Percentiles rank a stretch among this genome's conserved stretches.
These are phyloP conservation scores for Leptarthrus brevirostris DNA, from an alignment of 2,888 invertebrate species.

Conservation along the genomic window DNA sequence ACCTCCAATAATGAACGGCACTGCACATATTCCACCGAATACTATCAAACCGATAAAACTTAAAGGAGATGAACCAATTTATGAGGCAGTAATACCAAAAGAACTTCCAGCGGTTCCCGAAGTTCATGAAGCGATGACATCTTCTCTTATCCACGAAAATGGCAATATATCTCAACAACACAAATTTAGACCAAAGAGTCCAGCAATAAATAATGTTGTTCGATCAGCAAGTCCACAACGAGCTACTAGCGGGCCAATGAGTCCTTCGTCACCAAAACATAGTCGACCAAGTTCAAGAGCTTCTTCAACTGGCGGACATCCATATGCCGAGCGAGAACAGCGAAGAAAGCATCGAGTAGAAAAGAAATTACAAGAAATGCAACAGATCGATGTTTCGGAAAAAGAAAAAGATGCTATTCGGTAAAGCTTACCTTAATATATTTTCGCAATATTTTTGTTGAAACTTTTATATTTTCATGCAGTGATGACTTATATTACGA, in stretches of 20 bases:
- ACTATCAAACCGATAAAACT: conserved; percentile 57
- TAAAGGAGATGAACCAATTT: conserved; percentile 78
- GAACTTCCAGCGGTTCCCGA: conserved; percentile 67
- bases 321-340: conserved; percentile 77
- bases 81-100: conserved; percentile 84
- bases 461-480: neutral
- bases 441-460: conserved; percentile 55
- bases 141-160: conserved; percentile 54
- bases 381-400: conserved; percentile 68
- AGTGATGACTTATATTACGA: conserved; percentile 78
- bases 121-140: conserved; percentile 58
- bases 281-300: conserved; percentile 69
- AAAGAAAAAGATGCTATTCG: conserved; percentile 62
- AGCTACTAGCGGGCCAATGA: conserved; percentile 58
- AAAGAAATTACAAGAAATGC: conserved; percentile 85
- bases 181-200: conserved; percentile 63
- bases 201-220: conserved; percentile 62
- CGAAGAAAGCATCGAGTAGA: conserved; percentile 87
- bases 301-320: conserved; percentile 67
- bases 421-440: too few species aligned
- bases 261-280: conserved; percentile 68
- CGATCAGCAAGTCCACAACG: conserved; percentile 60
- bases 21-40: conserved; percentile 58
- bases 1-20: conserved; percentile 67
- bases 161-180: conserved; percentile 42